These are phyloP conservation scores for Dendrocopos noguchii DNA, from an alignment of 2,113 vertebrate genomes.

Conservation along the genomic window DNA sequence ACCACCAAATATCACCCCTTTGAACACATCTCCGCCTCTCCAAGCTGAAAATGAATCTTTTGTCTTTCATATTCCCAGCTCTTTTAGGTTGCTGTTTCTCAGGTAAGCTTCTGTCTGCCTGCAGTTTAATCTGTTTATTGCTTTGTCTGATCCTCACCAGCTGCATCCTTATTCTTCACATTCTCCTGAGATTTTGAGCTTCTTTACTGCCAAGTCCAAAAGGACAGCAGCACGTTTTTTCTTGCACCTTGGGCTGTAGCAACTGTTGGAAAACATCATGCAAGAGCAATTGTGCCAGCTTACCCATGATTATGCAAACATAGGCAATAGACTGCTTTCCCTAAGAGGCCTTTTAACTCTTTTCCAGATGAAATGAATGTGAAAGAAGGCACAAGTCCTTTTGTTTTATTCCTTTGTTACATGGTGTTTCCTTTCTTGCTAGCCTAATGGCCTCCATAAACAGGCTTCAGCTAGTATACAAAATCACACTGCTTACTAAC, in stretches of 20 bases:
- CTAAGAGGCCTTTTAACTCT: neutral
- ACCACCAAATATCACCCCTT: neutral
- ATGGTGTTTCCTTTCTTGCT: neutral
- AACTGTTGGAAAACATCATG: neutral
- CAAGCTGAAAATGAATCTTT: neutral
- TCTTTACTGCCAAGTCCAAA: neutral
- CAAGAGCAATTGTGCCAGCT: neutral
- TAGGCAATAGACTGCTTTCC: neutral
- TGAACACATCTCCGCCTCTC: neutral
- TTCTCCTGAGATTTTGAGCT: neutral
- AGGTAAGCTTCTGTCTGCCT: slow-evolving; percentile 3
- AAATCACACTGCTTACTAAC: neutral
- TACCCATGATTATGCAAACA: neutral
- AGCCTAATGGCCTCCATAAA: neutral
- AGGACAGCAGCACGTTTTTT: neutral
- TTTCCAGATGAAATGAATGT: neutral
- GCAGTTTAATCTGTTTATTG: slow-evolving; percentile 12
- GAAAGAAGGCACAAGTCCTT: neutral
- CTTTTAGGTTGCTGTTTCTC: neutral
- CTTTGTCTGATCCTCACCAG: slow-evolving; percentile 4
- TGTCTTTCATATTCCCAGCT: neutral
- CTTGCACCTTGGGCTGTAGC: neutral
- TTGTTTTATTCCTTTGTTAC: neutral
- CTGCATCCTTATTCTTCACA: slow-evolving; percentile 7
- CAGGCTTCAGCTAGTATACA: neutral